These are phyloP conservation scores for Metopolophium dirhodum DNA, from an alignment of 1,140 invertebrate species.

Conservation along the genomic window DNA sequence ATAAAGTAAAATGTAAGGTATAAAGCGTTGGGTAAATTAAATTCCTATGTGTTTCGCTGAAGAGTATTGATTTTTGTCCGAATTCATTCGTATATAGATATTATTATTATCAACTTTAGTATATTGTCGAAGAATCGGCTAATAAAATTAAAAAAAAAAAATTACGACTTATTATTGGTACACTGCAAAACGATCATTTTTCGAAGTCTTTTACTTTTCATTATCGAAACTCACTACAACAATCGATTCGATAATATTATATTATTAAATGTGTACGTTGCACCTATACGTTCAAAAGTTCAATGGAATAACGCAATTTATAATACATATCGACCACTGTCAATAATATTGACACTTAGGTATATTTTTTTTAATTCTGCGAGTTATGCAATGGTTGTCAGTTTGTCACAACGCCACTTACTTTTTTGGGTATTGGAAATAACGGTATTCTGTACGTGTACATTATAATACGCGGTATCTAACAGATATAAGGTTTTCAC, in stretches of 20 bases:
- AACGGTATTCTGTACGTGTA: not conserved
- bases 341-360: not conserved
- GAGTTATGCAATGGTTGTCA: not conserved
- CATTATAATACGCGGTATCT: not conserved
- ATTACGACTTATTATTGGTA: not conserved
- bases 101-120: not conserved
- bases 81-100: not conserved
- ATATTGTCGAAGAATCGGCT: not conserved
- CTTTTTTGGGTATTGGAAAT: not conserved
- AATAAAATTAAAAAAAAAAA: not conserved
- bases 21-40: not conserved
- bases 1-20: not conserved
- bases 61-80: not conserved
- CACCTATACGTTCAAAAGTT: not conserved
- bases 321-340: not conserved
- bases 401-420: not conserved
- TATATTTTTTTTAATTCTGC: not conserved
- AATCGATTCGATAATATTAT: not conserved
- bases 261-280: not conserved
- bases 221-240: not conserved
- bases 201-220: not conserved
- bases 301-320: not conserved
- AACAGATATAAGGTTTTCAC: not conserved
- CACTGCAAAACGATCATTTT: not conserved
- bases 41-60: not conserved